Conservation (phyloP, 2,888 invertebrate species). For the Agrilus biguttatus region DNA sequence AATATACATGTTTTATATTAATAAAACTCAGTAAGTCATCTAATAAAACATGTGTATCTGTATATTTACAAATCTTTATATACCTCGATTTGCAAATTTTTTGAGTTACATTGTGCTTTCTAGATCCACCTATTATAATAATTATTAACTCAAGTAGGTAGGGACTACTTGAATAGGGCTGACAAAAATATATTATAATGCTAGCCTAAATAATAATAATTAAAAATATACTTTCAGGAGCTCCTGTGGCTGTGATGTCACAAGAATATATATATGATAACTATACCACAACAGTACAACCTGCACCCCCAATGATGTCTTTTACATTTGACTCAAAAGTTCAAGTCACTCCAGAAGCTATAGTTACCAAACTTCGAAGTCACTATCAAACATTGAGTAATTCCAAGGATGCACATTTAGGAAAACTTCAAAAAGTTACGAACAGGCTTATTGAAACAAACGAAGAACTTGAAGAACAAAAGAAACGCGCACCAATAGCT, state of each 20-base stretch:
- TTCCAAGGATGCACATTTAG: conserved; percentile 30
- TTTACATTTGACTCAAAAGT: conserved; percentile 7
- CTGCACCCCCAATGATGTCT: conserved; percentile 1
- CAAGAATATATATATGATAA: conserved; percentile 18
- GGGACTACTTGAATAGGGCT: no score
- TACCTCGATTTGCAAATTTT: no score
- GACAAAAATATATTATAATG: no score
- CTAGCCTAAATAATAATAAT: conserved; percentile 28
- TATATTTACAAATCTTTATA: no score
- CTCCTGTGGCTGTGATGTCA: conserved; percentile 16
- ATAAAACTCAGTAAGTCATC: no score
- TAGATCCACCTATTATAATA: no score
- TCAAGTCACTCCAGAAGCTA: conserved; percentile 34
- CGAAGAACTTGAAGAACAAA: conserved; percentile 39
- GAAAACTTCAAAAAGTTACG: conserved; percentile 30
- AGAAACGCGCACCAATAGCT: conserved; percentile 45
- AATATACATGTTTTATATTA: no score
- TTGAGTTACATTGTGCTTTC: no score
- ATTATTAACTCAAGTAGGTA: no score
- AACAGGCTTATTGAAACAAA: conserved; percentile 26
- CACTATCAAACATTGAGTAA: conserved; percentile 25
- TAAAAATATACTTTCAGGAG: conserved; percentile 5
- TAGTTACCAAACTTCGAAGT: conserved; percentile 34
- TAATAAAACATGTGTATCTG: no score
- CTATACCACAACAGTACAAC: conserved; percentile 5